Base-by-base conservation (phyloP, 2,888 invertebrate species). In the Euphydryas editha region DNA sequence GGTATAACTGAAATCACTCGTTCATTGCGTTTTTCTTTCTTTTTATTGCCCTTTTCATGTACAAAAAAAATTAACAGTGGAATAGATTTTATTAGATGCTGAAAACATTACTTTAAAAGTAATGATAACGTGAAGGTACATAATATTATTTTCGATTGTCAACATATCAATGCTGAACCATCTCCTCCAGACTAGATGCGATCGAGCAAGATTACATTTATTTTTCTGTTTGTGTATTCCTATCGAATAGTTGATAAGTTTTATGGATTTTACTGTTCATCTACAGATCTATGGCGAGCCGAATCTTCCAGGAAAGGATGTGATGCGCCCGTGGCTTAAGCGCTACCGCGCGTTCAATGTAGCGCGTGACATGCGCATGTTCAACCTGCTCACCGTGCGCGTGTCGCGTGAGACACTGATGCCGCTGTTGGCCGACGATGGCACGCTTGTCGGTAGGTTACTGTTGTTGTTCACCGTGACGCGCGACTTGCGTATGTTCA, bases 401-500 rank as follows among this genome's bases (percentile, higher is more conserved):
- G 51, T 82, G 5, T 72, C 76, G 7, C 69, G 72, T 0, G 0
- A 59, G 0, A n/a, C 51, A 74, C 17, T 78, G 69, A 67, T 65
- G 8, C 62, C 59, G 2, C 65, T 84, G 8, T 69, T 82, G 55
- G 80, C 80, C 1, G 76, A 80, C 69, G 84, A 87, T 58, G 85
- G 84, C 6, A 78, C 80, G 6, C 70, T 74, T 6, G 42, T 85
- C 1, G 77, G 87, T 85, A 6, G 13, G 62, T 51, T 1, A 39
- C 39, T 39, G 39, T 39, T 39, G 39, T 13, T 39, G 39, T 13
- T 1, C 30, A 36, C 77, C 4, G 2, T 62, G 0, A 79, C 86
- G 3, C 81, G 82, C 2, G 70, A 73, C 11, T 8, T 8, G 30
- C 73, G 78, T 42, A 76, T 85, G 74, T 84, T 72, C 82, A 89